These are phyloP conservation scores for Rambutsinella grinnellia DNA, from an alignment of 2,888 invertebrate genomes.

Conservation along the genomic window DNA sequence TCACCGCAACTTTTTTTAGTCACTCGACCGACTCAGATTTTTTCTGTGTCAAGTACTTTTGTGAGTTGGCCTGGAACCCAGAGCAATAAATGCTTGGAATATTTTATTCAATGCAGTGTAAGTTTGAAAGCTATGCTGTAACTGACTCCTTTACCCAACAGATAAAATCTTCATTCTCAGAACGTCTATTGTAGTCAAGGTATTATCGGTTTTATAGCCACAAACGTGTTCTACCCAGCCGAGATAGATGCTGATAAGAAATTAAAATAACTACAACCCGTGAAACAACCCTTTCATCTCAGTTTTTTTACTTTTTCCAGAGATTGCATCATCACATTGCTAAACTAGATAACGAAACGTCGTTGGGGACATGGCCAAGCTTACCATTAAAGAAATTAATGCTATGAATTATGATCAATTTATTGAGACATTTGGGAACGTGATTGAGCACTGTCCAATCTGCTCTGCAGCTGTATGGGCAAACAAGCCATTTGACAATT, in stretches of 20 bases:
- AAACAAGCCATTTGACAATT: slow-evolving; percentile 72
- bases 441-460: slow-evolving; percentile 66
- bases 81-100: slow-evolving; percentile 49
- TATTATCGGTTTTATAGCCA: no score
- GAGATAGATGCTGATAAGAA: no score
- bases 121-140: neutral
- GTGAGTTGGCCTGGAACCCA: slow-evolving; percentile 49
- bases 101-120: slow-evolving; percentile 15
- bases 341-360: no score
- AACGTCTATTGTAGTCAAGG: no score
- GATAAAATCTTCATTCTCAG: no score
- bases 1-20: slow-evolving; percentile 8
- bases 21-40: slow-evolving; percentile 17
- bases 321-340: no score
- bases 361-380: slow-evolving; percentile 33
- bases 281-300: no score
- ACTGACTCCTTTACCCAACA: neutral
- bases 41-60: slow-evolving; percentile 46
- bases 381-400: slow-evolving; percentile 61
- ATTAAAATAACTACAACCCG: no score
- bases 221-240: no score
- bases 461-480: slow-evolving; percentile 62
- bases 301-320: no score
- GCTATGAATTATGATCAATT: slow-evolving; percentile 65
- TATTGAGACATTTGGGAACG: slow-evolving; percentile 65